These are phyloP conservation scores for Pelmatolapia mariae DNA, from an alignment of 2,113 vertebrate species.

Conservation along the genomic window DNA sequence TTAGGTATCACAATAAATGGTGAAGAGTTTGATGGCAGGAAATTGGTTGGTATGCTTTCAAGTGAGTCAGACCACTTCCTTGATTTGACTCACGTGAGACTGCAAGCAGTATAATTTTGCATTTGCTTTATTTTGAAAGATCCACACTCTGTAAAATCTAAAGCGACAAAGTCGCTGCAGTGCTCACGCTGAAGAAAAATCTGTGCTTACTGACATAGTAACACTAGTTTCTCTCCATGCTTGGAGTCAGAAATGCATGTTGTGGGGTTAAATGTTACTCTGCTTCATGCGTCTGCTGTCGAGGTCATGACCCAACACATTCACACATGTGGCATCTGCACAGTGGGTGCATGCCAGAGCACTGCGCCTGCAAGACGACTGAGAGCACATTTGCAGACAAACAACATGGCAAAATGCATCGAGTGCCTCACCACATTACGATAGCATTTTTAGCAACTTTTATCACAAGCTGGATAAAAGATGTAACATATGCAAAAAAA, in stretches of 20 bases:
- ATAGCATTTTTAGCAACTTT: neutral
- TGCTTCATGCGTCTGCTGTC: neutral
- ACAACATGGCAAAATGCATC: neutral
- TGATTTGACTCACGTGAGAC: neutral
- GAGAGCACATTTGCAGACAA: neutral
- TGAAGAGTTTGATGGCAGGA: neutral
- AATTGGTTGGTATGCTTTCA: neutral
- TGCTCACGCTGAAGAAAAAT: neutral
- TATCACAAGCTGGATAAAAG: neutral
- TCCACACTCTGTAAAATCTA: neutral
- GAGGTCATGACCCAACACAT: slow-evolving; percentile 10
- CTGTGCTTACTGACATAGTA: neutral
- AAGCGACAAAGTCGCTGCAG: neutral
- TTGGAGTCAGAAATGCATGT: neutral
- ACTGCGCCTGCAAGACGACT: neutral
- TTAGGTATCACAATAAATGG: neutral
- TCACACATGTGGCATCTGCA: slow-evolving; percentile 32
- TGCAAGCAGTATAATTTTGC: neutral
- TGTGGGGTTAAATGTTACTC: neutral
- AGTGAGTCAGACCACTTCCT: slow-evolving; percentile 7
- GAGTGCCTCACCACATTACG: neutral
- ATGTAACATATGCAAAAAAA: neutral
- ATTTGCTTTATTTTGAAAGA: neutral
- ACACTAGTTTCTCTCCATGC: neutral
- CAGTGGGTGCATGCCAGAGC: slow-evolving; percentile 8